Conservation (phyloP, 1,140 invertebrate species). For the Bombus haemorrhoidalis region DNA sequence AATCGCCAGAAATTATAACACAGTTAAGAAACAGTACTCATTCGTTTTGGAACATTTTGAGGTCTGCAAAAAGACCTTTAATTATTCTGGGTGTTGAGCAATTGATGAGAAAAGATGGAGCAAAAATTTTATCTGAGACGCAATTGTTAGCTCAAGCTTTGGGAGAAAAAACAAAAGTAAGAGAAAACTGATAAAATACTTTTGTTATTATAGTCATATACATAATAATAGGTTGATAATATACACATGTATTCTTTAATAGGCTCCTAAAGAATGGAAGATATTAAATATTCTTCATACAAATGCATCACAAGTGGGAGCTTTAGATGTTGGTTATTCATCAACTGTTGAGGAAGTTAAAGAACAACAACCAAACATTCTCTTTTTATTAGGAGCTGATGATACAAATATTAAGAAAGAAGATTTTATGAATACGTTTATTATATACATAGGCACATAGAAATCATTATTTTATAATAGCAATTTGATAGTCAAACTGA, state of each 20-base stretch:
- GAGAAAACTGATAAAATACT: background rate
- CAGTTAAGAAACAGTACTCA: conserved; percentile 90
- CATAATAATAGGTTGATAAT: conserved; percentile 9
- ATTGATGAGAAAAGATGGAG: conserved; percentile 91
- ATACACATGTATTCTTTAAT: conserved; percentile 43
- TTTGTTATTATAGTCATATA: background rate
- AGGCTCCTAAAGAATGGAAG: conserved; percentile 86
- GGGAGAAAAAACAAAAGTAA: conserved; percentile 80
- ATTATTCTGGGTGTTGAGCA: conserved; percentile 95
- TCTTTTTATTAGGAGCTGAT: conserved; percentile 97
- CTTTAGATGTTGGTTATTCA: conserved; percentile 97
- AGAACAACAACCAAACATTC: conserved; percentile 88
- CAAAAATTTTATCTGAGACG: conserved; percentile 88
- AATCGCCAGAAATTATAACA: conserved; percentile 88
- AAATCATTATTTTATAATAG: background rate
- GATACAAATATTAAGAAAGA: conserved; percentile 90
- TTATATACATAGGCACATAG: conserved; percentile 94
- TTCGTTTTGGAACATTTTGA: conserved; percentile 88
- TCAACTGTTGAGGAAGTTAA: conserved; percentile 89
- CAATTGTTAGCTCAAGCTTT: conserved; percentile 87
- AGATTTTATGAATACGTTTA: conserved; percentile 92
- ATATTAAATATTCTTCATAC: conserved; percentile 96
- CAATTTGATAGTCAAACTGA: background rate
- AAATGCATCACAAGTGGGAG: conserved; percentile 96
- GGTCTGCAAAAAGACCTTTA: conserved; percentile 93